Evolutionary conservation across 2,888 invertebrate genomes (phyloP), one percentile per base, ranked within the genome.

Genomic region (Charanyca ferruginea): DNA sequence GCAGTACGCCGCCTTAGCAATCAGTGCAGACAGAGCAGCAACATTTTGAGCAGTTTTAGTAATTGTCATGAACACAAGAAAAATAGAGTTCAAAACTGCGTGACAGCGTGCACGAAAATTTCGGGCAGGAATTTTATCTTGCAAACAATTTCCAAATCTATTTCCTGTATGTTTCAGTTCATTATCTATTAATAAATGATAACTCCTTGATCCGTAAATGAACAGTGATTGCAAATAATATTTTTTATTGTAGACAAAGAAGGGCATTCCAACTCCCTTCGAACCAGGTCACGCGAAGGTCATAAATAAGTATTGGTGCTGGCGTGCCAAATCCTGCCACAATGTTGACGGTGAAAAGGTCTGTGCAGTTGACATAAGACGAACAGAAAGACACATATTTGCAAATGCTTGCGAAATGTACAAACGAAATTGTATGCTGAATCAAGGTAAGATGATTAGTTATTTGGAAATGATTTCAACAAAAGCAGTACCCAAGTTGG

Each of bases 221-320:
- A 38, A 38, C 16, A 38, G 1, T 38, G 38, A 4, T 16, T 38
- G 16, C 16, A 38, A 28, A 23, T 35, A 20, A 11, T 16, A 0
- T 5, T 28, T 35, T 42, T 22, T 32, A 18, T 35, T 45, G 42
- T 49, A 28, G 18, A 11, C 0, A 3, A 28, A n/a, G 16, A 28
- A n/a, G 16, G 3, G 3, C 8, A 45, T 32, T 7, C 13, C 58
- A 3, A 74, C 64, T 1, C 67, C 32, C 3, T 76, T 72, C 6
- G 63, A 59, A 32, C 22, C 3, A 1, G 86, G 80, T 11, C 70
- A 79, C 5, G 61, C 73, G n/a, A 63, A 79, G 18, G 74, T 87
- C 1, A 80, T 89, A 23, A 85, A 87, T 18, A 23, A 89, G 3
- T 90, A 89, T 57, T 93, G 93, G 93, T 93, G 93, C 61, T 93